These are phyloP conservation scores for Leptopilina myrica DNA, from an alignment of 2,888 invertebrate species.

Conservation along the genomic window DNA sequence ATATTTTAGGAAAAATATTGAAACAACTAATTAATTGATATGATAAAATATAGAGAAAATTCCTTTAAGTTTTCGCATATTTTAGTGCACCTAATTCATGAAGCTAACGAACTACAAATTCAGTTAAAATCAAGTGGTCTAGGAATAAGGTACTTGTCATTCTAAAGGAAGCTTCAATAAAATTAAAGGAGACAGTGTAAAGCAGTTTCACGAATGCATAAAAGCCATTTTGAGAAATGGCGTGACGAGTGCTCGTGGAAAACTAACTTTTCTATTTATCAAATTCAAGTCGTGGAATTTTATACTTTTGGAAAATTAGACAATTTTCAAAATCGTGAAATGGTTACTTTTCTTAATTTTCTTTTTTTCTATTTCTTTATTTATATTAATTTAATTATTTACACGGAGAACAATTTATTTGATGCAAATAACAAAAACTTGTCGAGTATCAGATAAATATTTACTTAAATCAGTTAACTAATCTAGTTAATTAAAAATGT, in stretches of 20 bases:
- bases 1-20: too few species aligned
- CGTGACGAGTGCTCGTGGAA: neutral
- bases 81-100: constrained; percentile 4
- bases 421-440: too few species aligned
- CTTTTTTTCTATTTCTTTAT: too few species aligned
- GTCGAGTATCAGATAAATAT: too few species aligned
- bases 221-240: neutral
- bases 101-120: constrained; percentile 26
- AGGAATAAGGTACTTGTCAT: constrained; percentile 10
- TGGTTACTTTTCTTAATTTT: too few species aligned
- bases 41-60: neutral
- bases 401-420: too few species aligned
- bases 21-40: too few species aligned
- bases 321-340: neutral
- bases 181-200: constrained; percentile 18
- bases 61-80: neutral
- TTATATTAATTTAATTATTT: too few species aligned
- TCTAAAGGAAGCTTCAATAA: constrained; percentile 22
- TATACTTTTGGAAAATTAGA: neutral
- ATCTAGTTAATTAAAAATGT: too few species aligned
- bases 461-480: too few species aligned
- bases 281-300: neutral
- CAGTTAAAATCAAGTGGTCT: constrained; percentile 21
- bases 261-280: neutral
- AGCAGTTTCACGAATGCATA: constrained; percentile 20